Conservation (phyloP, 2,888 invertebrate species). For the Copidosoma aretas region DNA sequence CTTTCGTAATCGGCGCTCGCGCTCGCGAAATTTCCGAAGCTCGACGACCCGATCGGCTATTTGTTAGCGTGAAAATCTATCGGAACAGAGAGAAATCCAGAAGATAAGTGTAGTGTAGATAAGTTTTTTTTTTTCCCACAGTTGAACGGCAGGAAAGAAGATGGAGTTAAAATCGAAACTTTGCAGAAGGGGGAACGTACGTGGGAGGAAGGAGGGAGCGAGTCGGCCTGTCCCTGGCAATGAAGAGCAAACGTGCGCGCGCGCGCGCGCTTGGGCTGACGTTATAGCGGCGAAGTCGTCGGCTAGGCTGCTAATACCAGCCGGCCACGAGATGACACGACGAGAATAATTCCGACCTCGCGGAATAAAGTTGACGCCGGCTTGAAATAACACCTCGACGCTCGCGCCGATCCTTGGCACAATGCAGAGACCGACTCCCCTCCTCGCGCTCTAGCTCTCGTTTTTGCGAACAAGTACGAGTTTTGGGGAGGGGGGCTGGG, state of each 20-base stretch:
- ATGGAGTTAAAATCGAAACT: no score
- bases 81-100: background rate
- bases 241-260: conserved; percentile 34
- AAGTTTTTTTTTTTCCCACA: no score
- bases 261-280: background rate
- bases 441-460: conserved; percentile 28
- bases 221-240: conserved; percentile 41
- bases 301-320: background rate
- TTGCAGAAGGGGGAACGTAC: conserved; percentile 2
- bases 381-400: conserved; percentile 51
- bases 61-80: no score
- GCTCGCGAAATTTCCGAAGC: background rate
- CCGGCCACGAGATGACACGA: conserved; percentile 44
- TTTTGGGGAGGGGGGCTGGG: background rate
- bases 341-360: conserved; percentile 52
- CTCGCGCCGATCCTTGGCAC: conserved; percentile 52
- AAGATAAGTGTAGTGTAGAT: no score
- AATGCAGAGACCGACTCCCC: conserved; percentile 21
- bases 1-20: conserved; percentile 18
- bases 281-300: no score
- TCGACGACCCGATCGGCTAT: background rate
- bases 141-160: no score
- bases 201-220: conserved; percentile 4
- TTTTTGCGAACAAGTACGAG: background rate
- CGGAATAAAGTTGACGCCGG: conserved; percentile 51